Base-by-base conservation (phyloP, 2,797 vertebrate species). In the Squalus acanthias region DNA sequence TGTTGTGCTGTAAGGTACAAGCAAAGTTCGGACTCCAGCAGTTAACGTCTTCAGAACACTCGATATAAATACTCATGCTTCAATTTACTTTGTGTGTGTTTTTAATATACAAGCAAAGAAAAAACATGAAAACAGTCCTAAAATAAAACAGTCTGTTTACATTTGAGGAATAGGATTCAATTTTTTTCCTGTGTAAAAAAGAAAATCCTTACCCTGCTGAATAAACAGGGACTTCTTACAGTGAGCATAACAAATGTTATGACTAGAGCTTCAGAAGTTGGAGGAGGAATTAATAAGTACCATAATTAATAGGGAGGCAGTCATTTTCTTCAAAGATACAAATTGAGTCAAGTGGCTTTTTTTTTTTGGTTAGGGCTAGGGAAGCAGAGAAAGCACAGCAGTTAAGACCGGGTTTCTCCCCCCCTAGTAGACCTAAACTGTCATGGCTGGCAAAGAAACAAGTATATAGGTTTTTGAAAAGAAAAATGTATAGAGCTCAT, bases 1-100 rank as follows among this genome's bases (percentile, higher is more conserved):
- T 57, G 50, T 57, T 95, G 72, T 95, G 94, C 94, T 95, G 94
- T 17, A 57, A 29, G 94, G n/a, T 95, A 95, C 94, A 95, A 95
- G 69, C 69, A 95, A 95, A 50, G 46, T 50, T 76, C 50, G 1
- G 50, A 57, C 70, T 95, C 70, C 39, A 72, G n/a, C 92, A 94
- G 20, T 46, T 65, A 72, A 95, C 2, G 13, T 53, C 70, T 74
- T 72, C 70, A 76, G 50, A 74, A 74, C 12, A 74, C 46, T 53
- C 50, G 7, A 17, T 95, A 95, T 95, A 76, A 95, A 95, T 95
- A 76, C 70, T 76, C 94, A 76, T 76, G 46, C 94, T 76, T 76
- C 94, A 33, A 95, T 33, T 74, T 57, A 76, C 70, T 76, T 53
- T 20, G 94, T 91, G 88, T 91, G 88, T 95, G 39, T 95, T 2